Base-by-base conservation (phyloP, 2,797 vertebrate species). In the Caiman crocodilus region DNA sequence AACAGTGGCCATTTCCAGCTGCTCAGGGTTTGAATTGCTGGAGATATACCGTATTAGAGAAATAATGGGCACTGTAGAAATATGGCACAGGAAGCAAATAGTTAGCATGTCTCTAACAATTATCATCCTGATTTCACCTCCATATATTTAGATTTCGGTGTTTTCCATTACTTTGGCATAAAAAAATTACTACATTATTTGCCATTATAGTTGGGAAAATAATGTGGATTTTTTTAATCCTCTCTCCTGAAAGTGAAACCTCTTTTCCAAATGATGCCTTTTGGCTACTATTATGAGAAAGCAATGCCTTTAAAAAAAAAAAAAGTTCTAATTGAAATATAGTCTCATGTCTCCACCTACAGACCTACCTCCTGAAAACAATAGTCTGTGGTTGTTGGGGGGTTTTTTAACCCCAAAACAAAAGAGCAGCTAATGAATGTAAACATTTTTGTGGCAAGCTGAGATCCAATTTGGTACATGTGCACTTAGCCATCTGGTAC, bases 281-380 rank as follows among this genome's bases (percentile, higher is more conserved):
- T 16, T 58, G 50, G 11, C 30, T 84, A 64, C 6, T 14, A 78
- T 18, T 30, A 71, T 50, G 50, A 64, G 76, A 79, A 89, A 25
- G 4, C 20, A 82, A 1, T 20, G 25, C 67, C 32, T 55, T 80
- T 59, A 4, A 14, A 2, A 85, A 86, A 61, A 4, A 14, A 2
- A 85, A 86, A 67, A 35, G 9, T 3, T 92, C 64, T 79, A 84
- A 90, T 35, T 93, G n/a, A 96, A 95, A 90, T 80, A 89, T 28
- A 28, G 78, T 92, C 20, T n/a, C 77, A 94, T 78, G 76, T 77
- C 93, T 96, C 92, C 95, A 96, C 88, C 94, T 95, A 94, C 76
- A 95, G 95, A 92, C 28, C 21, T 88, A 14, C 11, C 5, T 88
- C 14, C 32, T 55, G 64, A 77, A 79, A 87, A 57, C 78, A 79